Conservation (phyloP, 1,140 invertebrate genomes). For the Teleopsis dalmanni region DNA sequence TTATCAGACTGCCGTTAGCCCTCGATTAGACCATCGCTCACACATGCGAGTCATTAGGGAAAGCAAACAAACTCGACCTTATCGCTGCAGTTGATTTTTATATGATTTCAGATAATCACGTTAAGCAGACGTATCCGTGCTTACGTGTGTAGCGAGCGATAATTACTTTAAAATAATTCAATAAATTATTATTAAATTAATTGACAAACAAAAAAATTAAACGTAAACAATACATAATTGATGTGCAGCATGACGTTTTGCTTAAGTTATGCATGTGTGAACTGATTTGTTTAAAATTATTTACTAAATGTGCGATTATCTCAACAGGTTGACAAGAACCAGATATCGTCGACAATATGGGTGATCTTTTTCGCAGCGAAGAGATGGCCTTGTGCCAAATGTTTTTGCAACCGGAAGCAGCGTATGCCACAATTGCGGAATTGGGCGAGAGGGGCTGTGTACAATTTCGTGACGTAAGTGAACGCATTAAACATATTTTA, state of each 20-base stretch:
- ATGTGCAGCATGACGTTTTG: background rate
- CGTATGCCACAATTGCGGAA: constrained; percentile 79
- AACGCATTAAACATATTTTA: background rate
- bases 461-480: constrained; percentile 81
- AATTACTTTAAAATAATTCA: background rate
- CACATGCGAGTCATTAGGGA: too few relatives aligned
- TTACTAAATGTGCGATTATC: background rate
- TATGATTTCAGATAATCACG: too few relatives aligned
- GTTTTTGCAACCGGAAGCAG: constrained; percentile 83
- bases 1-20: too few relatives aligned
- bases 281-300: background rate
- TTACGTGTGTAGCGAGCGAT: too few relatives aligned
- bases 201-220: background rate
- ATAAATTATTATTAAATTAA: background rate
- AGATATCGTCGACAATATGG: constrained; percentile 49
- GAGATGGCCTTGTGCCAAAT: constrained; percentile 80
- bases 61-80: too few relatives aligned
- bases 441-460: constrained; percentile 81
- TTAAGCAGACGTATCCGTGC: too few relatives aligned
- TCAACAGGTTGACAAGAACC: too few relatives aligned
- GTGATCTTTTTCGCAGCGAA: constrained; percentile 77
- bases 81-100: too few relatives aligned
- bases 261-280: background rate
- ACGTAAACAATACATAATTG: background rate
- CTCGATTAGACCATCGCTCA: too few relatives aligned